Evolutionary conservation across 2,797 vertebrate species (phyloP), one percentile per base, ranked within the genome.

Genomic region (Momotus momota): DNA sequence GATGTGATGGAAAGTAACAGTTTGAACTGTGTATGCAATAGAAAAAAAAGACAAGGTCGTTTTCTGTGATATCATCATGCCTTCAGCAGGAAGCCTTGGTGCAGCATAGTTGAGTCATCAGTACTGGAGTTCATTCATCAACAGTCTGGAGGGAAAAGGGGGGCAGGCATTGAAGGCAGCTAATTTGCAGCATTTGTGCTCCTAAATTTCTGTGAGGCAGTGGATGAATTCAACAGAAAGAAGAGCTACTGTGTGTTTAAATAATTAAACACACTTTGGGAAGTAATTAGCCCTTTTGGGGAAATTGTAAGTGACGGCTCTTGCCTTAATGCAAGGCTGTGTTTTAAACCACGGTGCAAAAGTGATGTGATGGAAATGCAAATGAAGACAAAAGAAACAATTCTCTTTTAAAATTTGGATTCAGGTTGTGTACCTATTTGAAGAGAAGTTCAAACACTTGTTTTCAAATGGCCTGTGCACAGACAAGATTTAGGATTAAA

Each of bases 1-100:
- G 25, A 74, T 95, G 82, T 73, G 93, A 86, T 69, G 61, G 78
- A 90, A 94, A 80, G 48, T 49, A 85, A 74, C 83, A 46, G 52
- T 46, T 43, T 2, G 17, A 86, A 41, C 46, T 1, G 1, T 0
- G 6, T 16, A 41, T 25, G 69, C 3, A 9, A 49, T 1, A 67
- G 73, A 8, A 80, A 77, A 52, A 81, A 64, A 78, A 35, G 77
- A 52, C 71, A 88, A 86, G 67, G 74, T 89, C 14, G 0, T 84
- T 85, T 93, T 92, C 38, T 86, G 71, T 87, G 80, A 62, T 86
- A 84, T 12, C 25, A 8, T 86, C 71, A 29, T 81, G 70, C 80
- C 86, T 78, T 86, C 62, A 72, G 83, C 86, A 86, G 93, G 73
- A 84, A 90, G 82, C 46, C 66, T 64, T 70, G 52, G 45, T 43